Conservation (phyloP, 2,797 vertebrate species). For the Sebastolobus altivelis region DNA sequence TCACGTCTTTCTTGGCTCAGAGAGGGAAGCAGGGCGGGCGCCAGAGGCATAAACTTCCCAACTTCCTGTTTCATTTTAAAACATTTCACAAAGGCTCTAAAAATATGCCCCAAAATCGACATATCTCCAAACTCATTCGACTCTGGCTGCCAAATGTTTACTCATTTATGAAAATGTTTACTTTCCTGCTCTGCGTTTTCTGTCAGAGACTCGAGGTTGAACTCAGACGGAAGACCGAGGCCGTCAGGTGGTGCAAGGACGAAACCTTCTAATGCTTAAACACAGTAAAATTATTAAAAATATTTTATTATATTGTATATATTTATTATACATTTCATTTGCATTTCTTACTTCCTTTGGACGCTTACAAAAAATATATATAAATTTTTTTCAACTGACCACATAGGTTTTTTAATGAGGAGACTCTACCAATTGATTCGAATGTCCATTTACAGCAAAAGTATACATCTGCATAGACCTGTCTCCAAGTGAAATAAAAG, state of each 20-base stretch:
- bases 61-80: slow-evolving; percentile 85
- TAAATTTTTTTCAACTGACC: background rate
- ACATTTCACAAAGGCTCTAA: slow-evolving; percentile 83
- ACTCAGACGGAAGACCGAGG: slow-evolving; percentile 28
- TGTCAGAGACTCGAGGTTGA: slow-evolving; percentile 47
- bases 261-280: background rate
- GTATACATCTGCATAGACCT: background rate
- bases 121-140: slow-evolving; percentile 69
- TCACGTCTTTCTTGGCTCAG: slow-evolving; percentile 61
- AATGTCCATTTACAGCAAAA: background rate
- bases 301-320: no score
- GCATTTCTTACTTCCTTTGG: background rate
- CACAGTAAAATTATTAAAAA: background rate
- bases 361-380: background rate
- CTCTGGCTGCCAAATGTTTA: slow-evolving; percentile 77
- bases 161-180: slow-evolving; percentile 74
- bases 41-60: slow-evolving; percentile 76
- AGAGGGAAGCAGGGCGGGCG: slow-evolving; percentile 70
- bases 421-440: background rate
- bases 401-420: background rate
- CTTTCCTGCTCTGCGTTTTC: slow-evolving; percentile 52
- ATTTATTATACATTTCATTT: background rate
- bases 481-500: background rate
- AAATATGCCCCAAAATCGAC: slow-evolving; percentile 79
- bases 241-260: background rate